Base-by-base conservation (phyloP, 2,113 vertebrate species). In the Cheirogaleus medius region DNA sequence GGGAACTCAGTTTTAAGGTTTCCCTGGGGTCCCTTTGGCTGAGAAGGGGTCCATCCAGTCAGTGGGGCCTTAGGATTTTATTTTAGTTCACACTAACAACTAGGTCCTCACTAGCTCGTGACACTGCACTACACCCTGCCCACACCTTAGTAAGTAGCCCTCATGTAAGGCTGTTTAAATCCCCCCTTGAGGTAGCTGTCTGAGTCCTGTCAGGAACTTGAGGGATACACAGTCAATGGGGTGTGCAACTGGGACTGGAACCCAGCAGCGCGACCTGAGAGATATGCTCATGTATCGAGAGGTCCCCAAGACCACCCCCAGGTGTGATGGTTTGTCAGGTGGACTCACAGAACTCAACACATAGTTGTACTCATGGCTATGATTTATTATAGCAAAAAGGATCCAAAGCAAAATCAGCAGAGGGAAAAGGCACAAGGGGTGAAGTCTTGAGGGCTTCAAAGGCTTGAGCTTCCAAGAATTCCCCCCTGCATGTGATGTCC, bases 71-170 rank as follows among this genome's bases (percentile, higher is more conserved):
- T 29, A 63, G 60, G 60, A 29, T 63, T 29, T 63, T 29, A 63
- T 63, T 63, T 63, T 63, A 63, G 60, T 29, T 63, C 60, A 63
- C 60, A 63, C 27, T 63, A 27, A 20, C 52, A 20, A 2, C 21
- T 1, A 11, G 20, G 5, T 25, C 11, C 42, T 1, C 1, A 1
- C 32, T 1, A 17, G 13, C 6, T 15, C 3, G 3, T 58, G 56
- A n/a, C 14, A 5, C 49, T 11, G n/a, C 0, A 0, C 47, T 29
- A 52, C 32, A 39, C 21, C 47, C 39, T 47, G 20, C 17, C 71
- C 54, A 34, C 11, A 23, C 11, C 54, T 90, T n/a, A 23, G 15
- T 27, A n/a, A 42, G n/a, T 4, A 37, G 44, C n/a, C 63, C 23
- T 90, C 34, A n/a, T 0, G 12, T 32, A 80, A 44, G 47, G 18